Evolutionary conservation across 2,888 invertebrate genomes (phyloP), one percentile per base, ranked within the genome.

Genomic region (Cheiracanthium punctorium): DNA sequence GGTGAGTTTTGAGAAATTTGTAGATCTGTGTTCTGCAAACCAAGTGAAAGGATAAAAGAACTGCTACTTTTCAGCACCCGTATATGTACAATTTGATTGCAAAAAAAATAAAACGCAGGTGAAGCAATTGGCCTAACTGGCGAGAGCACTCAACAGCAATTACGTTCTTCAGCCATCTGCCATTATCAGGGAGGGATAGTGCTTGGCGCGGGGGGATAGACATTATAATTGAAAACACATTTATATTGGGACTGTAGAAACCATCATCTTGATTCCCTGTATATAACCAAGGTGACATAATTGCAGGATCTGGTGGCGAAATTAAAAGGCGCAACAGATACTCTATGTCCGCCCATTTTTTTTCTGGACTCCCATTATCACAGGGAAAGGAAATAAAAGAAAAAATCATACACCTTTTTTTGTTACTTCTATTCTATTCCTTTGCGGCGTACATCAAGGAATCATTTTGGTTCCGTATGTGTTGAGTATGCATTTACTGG

Each of bases 231-330:
- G 82, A 82, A 82, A 82, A 76, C 71, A 30, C 82, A 82, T 75
- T 75, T 74, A 48, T 48, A 58, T 43, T 58, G 82, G 75, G 37
- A 52, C 64, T 30, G 41, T 28, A 37, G 75, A 48, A 48, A 75
- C 82, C 52, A 82, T 76, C 76, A 77, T 82, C 76, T 76, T 77
- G 71, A 77, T 64, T 77, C 76, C 72, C 65, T 71, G 72, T 82
- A 76, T 82, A 77, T 71, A 82, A 71, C 82, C 71, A 69, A 82
- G 76, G 82, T 82, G 82, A 82, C 82, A 82, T 82, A 82, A 82
- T 82, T 82, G 82, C 32, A 77, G 82, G 82, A 82, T 82, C 82
- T 76, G 65, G 43, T 65, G 32, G 65, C 76, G 29, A 77, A 82
- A 82, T 82, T 82, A 82, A 82, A 82, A 82, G 82, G 82, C 76